Conservation (phyloP, 2,797 vertebrate species). For the Microhierax caerulescens region DNA sequence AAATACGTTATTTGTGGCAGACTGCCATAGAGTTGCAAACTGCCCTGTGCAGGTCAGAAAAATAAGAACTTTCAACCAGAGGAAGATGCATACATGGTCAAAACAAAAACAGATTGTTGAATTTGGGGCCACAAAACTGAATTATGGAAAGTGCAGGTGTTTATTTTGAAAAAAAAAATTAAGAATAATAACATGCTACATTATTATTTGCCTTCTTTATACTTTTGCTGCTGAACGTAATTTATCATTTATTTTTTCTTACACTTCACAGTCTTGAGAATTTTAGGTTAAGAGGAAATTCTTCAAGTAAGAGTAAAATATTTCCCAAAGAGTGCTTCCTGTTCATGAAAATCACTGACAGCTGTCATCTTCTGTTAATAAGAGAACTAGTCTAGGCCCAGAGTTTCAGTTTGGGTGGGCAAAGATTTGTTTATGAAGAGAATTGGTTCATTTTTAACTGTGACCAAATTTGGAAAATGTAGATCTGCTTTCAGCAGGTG, state of each 20-base stretch:
- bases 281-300: not conserved
- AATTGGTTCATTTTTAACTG: not conserved
- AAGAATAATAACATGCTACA: rapidly evolving
- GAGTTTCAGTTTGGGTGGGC: not conserved
- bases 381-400: not conserved
- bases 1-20: not conserved
- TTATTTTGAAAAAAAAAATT: not conserved
- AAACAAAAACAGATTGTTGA: not conserved
- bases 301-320: not conserved
- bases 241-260: not conserved
- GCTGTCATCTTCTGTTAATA: not conserved
- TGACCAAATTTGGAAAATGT: not conserved
- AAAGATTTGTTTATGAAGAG: not conserved
- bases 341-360: not conserved
- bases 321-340: not conserved
- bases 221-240: not conserved
- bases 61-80: not conserved
- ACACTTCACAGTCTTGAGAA: not conserved
- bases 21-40: not conserved
- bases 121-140: not conserved
- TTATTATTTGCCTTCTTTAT: not conserved
- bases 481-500: not conserved
- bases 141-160: not conserved
- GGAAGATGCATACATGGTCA: not conserved
- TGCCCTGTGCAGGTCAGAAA: not conserved